Percentiles rank a stretch among this genome's conserved stretches.
Evolutionary conservation across 1,140 invertebrate species (phyloP).

Genomic region (Drosophila neocordata): DNA sequence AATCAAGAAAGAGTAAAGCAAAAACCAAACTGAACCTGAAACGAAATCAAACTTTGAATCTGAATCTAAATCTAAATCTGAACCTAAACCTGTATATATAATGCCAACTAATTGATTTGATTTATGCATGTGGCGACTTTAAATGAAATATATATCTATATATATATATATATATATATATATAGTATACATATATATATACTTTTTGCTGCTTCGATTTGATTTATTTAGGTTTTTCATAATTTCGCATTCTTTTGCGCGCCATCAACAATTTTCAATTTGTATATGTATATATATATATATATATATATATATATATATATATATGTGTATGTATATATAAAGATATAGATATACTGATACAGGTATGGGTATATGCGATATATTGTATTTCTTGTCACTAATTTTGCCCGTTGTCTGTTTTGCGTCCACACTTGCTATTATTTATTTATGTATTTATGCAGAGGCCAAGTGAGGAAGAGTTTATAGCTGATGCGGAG

Average conservation of each 20-base stretch:
- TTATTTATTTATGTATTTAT: constrained; percentile 79
- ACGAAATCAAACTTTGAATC: constrained; percentile 1
- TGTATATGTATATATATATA: too few relatives aligned
- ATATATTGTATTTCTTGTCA: constrained; percentile 53
- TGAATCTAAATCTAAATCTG: neutral
- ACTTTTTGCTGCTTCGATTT: constrained; percentile 32
- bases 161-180: constrained; percentile 20
- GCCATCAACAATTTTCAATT: constrained; percentile 3
- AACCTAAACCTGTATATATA: constrained; percentile 54
- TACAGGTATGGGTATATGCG: constrained; percentile 39
- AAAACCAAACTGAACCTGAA: neutral
- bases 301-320: neutral
- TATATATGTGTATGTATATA: constrained; percentile 23
- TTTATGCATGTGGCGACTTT: constrained; percentile 58
- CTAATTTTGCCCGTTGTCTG: constrained; percentile 66
- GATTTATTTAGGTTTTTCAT: constrained; percentile 69
- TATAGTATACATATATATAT: neutral
- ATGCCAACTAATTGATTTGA: constrained; percentile 78
- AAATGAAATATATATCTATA: constrained; percentile 31
- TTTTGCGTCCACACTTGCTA: constrained; percentile 73
- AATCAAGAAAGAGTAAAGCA: too few relatives aligned
- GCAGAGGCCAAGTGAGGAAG: constrained; percentile 20
- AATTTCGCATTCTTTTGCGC: constrained; percentile 31
- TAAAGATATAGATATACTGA: neutral
- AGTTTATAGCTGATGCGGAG: constrained; percentile 7